These are phyloP conservation scores for Lochmaea capreae DNA, from an alignment of 2,888 invertebrate genomes.

Conservation along the genomic window DNA sequence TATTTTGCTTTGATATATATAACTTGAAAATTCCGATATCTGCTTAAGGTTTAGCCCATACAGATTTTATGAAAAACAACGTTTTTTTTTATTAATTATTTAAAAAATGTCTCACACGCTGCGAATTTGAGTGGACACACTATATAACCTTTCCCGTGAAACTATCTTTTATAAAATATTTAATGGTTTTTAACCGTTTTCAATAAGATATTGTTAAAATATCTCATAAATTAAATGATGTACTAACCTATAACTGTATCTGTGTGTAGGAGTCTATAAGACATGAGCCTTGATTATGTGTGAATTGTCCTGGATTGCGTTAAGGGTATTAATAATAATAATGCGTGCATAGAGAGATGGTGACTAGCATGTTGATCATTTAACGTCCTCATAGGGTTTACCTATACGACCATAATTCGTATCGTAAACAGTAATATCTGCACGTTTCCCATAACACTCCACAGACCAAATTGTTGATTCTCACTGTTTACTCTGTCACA, in stretches of 20 bases:
- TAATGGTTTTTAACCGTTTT: background rate
- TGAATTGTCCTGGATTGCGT: constrained; percentile 43
- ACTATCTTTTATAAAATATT: no score
- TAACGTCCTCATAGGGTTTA: constrained; percentile 58
- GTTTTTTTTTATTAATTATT: no score
- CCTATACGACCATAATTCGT: constrained; percentile 59
- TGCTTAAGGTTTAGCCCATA: no score
- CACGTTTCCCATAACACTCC: constrained; percentile 52
- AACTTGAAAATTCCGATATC: no score
- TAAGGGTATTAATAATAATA: constrained; percentile 49
- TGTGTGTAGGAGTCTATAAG: background rate
- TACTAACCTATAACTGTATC: background rate
- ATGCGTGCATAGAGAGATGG: constrained; percentile 50
- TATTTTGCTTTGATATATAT: no score
- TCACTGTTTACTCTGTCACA: constrained; percentile 58
- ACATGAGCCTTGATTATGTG: constrained; percentile 43
- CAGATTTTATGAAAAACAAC: no score
- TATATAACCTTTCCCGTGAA: no score
- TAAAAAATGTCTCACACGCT: no score
- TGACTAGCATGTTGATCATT: constrained; percentile 57
- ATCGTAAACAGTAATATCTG: constrained; percentile 58
- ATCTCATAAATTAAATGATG: background rate
- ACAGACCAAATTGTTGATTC: constrained; percentile 58
- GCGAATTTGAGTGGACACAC: no score
- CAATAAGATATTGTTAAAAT: background rate